Evolutionary conservation across 2,113 vertebrate genomes (phyloP).

Genomic region (Psilopsiagon aymara): DNA sequence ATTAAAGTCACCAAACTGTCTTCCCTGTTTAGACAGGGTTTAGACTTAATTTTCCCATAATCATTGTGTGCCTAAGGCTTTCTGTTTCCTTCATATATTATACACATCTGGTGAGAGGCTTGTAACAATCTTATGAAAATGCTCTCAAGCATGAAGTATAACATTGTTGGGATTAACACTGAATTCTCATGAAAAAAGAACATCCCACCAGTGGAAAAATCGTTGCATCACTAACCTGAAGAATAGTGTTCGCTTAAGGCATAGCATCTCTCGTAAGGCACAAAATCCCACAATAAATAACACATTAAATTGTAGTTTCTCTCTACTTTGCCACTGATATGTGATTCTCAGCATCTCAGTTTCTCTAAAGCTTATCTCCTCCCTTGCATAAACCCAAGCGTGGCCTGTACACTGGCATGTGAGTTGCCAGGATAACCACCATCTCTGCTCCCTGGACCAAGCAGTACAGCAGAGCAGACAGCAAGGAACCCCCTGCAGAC

Average conservation of each 20-base stretch:
- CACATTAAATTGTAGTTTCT: not conserved
- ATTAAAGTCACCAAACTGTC: not conserved
- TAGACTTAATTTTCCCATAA: not conserved
- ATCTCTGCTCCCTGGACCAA: not conserved
- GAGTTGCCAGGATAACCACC: not conserved
- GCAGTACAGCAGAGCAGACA: not conserved
- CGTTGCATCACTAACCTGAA: not conserved
- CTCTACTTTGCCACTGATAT: not conserved
- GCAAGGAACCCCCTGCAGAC: not conserved
- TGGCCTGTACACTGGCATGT: not conserved
- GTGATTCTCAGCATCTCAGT: not conserved
- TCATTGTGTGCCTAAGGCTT: not conserved
- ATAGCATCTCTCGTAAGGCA: not conserved
- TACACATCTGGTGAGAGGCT: not conserved
- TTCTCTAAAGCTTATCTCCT: not conserved
- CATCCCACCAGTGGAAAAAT: not conserved
- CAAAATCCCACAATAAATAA: not conserved
- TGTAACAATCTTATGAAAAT: not conserved
- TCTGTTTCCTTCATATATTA: not conserved
- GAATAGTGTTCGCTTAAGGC: not conserved
- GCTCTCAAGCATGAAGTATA: not conserved
- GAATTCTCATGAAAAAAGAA: not conserved
- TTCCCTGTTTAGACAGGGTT: not conserved
- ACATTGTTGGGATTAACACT: not conserved
- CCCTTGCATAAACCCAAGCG: not conserved